Evolutionary conservation across 2,888 invertebrate genomes (phyloP).

Genomic region (Melangyna quadrimaculata): DNA sequence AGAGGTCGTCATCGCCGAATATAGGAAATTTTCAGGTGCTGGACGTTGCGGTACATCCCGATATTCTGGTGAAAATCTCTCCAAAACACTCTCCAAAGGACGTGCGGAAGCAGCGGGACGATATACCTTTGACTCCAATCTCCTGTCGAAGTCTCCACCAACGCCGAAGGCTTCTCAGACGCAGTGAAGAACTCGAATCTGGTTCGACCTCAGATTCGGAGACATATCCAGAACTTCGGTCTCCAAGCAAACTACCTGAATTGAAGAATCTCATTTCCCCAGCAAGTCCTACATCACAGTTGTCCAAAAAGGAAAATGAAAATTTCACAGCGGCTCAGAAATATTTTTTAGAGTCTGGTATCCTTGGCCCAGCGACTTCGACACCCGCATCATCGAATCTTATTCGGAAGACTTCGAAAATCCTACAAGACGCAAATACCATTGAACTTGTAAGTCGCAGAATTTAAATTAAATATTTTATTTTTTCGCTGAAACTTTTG

Average conservation of each 20-base stretch:
- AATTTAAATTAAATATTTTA: not conserved
- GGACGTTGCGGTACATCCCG: slow-evolving; percentile 77
- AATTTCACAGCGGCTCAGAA: slow-evolving; percentile 75
- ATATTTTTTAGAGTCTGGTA: slow-evolving; percentile 77
- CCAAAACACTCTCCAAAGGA: slow-evolving; percentile 73
- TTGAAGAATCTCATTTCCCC: slow-evolving; percentile 36
- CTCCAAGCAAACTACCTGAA: slow-evolving; percentile 5
- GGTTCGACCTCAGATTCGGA: slow-evolving; percentile 75
- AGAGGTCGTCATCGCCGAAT: slow-evolving; percentile 76
- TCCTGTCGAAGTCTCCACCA: slow-evolving; percentile 72
- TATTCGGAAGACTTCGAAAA: slow-evolving; percentile 76
- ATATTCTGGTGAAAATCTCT: slow-evolving; percentile 76
- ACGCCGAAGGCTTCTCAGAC: slow-evolving; percentile 73
- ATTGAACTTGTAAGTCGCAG: slow-evolving; percentile 75
- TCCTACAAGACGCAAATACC: slow-evolving; percentile 75
- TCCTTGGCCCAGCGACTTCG: slow-evolving; percentile 75
- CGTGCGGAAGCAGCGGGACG: slow-evolving; percentile 24
- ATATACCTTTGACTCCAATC: slow-evolving; percentile 14
- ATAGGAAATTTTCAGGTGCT: slow-evolving; percentile 75
- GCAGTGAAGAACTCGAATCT: slow-evolving; percentile 75
- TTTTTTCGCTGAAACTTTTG: not conserved
- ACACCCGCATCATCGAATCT: slow-evolving; percentile 69
- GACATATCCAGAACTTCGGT: slow-evolving; percentile 45
- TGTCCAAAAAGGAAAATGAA: slow-evolving; percentile 54
- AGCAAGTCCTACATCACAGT: slow-evolving; percentile 30